Conservation (phyloP, 2,113 vertebrate genomes). For the Silurus asotus region DNA sequence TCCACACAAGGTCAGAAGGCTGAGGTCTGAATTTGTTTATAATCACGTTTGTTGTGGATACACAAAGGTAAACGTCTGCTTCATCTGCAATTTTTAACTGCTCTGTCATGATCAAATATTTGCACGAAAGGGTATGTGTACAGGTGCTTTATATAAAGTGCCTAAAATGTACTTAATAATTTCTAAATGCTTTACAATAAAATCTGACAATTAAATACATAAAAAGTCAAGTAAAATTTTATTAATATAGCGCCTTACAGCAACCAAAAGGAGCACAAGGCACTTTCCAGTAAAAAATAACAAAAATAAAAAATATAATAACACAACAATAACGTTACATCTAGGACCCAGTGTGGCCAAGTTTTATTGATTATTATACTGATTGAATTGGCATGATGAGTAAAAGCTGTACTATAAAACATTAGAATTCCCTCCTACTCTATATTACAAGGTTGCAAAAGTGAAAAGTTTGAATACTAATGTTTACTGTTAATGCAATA, state of each 20-base stretch:
- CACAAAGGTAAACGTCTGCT: neutral
- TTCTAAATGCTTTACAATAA: neutral
- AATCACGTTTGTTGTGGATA: neutral
- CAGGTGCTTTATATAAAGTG: neutral
- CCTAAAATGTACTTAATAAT: neutral
- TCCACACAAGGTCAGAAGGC: conserved; percentile 81
- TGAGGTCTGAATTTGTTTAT: neutral
- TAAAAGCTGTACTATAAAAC: neutral
- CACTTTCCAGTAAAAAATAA: neutral
- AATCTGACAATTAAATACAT: neutral
- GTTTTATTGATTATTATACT: neutral
- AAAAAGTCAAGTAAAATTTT: no score
- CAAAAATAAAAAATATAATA: neutral
- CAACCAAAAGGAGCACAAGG: no score
- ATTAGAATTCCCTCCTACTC: neutral
- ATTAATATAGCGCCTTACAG: no score
- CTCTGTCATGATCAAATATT: no score
- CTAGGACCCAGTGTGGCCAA: neutral
- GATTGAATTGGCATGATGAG: neutral
- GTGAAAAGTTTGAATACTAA: conserved; percentile 29
- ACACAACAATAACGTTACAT: neutral
- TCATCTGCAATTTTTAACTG: conserved; percentile 33
- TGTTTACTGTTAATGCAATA: conserved; percentile 1
- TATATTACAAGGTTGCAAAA: conserved; percentile 3
- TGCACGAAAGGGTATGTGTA: neutral